Percentiles rank a stretch among this genome's conserved stretches.
phyloP scores from a whole-genome alignment of 1,140 invertebrate genomes.

The Ips typographus region DNA sequence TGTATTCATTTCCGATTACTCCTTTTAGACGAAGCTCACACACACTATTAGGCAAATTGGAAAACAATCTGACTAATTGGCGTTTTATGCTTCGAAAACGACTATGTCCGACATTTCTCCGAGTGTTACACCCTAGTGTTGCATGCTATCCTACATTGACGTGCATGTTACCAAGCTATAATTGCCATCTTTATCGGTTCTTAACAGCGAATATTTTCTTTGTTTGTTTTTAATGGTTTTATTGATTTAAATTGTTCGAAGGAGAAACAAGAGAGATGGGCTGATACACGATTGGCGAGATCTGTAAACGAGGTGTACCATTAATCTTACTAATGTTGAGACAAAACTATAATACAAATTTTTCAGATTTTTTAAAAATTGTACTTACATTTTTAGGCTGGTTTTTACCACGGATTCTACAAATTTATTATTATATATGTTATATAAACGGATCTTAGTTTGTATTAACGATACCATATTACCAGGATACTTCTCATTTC shows the following conservation, averaged over 20 bases:
- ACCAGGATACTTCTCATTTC: no score
- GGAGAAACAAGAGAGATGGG: background rate
- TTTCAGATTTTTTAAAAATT: no score
- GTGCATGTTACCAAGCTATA: constrained; percentile 23
- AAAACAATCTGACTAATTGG: constrained; percentile 33
- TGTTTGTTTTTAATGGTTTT: constrained; percentile 8
- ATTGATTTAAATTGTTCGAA: background rate
- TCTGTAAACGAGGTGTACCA: no score
- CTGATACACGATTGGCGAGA: no score
- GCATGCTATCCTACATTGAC: constrained; percentile 26
- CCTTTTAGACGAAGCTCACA: constrained; percentile 26
- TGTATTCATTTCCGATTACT: constrained; percentile 32
- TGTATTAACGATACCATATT: no score
- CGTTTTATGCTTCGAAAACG: constrained; percentile 30
- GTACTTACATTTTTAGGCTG: no score
- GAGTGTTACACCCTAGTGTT: constrained; percentile 33
- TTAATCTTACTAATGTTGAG: no score
- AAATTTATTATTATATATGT: no score
- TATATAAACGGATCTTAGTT: no score
- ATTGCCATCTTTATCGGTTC: constrained; percentile 19
- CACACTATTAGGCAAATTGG: constrained; percentile 32
- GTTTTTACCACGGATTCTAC: no score
- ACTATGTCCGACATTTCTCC: constrained; percentile 22
- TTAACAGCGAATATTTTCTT: constrained; percentile 23
- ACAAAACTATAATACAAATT: no score